Evolutionary conservation across 2,888 invertebrate genomes (phyloP).

Genomic region (Diplolepis rosae): DNA sequence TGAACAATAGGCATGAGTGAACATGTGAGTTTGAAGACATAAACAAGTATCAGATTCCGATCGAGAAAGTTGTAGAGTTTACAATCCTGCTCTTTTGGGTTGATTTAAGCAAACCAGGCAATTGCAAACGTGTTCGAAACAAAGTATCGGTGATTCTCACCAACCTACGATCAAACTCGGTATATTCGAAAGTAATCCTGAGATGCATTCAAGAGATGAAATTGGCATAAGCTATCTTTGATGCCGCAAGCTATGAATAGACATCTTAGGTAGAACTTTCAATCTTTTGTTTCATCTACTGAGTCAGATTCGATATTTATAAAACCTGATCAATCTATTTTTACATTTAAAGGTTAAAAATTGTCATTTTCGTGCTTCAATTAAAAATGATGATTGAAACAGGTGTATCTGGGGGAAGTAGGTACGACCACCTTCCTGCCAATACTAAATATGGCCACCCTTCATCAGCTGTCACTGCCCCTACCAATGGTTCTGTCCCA

Average conservation of each 20-base stretch:
- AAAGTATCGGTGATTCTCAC: slow-evolving; percentile 23
- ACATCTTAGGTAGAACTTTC: neutral
- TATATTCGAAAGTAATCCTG: slow-evolving; percentile 11
- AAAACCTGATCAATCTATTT: too few relatives aligned
- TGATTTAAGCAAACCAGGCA: neutral
- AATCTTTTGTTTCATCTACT: neutral
- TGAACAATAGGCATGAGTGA: neutral
- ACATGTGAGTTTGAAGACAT: neutral
- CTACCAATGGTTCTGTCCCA: slow-evolving; percentile 50
- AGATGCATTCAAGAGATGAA: neutral
- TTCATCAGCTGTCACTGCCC: slow-evolving; percentile 57
- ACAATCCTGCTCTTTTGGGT: neutral
- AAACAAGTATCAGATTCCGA: neutral
- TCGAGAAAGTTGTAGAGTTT: slow-evolving; percentile 22
- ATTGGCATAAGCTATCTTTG: slow-evolving; percentile 7
- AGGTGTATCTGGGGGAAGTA: neutral
- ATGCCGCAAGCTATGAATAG: neutral
- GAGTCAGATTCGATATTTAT: too few relatives aligned
- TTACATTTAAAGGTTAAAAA: too few relatives aligned
- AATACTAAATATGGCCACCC: slow-evolving; percentile 67
- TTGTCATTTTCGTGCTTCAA: neutral
- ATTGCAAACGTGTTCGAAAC: slow-evolving; percentile 4
- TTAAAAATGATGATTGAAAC: neutral
- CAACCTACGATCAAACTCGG: slow-evolving; percentile 6
- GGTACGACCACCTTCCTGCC: slow-evolving; percentile 38